These are phyloP conservation scores for Melanotus villosus DNA, from an alignment of 2,888 invertebrate genomes.

Conservation along the genomic window DNA sequence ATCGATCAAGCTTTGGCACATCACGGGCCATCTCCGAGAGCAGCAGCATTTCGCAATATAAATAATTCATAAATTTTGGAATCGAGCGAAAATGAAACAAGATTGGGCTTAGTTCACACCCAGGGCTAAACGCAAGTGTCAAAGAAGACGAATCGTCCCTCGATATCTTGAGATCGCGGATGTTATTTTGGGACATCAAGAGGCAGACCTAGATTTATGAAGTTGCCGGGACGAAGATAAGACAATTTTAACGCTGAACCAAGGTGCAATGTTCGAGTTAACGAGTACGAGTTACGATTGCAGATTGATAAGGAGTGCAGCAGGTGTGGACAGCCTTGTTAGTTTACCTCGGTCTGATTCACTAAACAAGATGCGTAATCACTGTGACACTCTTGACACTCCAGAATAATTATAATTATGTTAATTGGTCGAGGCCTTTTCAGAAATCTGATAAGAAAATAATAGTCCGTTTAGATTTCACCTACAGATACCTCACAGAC, in stretches of 20 bases:
- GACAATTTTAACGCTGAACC: slow-evolving; percentile 49
- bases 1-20: slow-evolving; percentile 19
- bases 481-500: not conserved
- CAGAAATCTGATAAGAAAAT: slow-evolving; percentile 36
- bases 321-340: slow-evolving; percentile 58
- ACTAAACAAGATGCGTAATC: slow-evolving; percentile 54
- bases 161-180: slow-evolving; percentile 57
- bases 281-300: slow-evolving; percentile 55
- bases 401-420: slow-evolving; percentile 58
- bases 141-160: slow-evolving; percentile 58
- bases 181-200: slow-evolving; percentile 53
- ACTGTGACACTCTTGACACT: slow-evolving; percentile 53
- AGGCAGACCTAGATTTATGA: slow-evolving; percentile 51
- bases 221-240: slow-evolving; percentile 50
- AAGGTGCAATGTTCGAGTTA: slow-evolving; percentile 52
- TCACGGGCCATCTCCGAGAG: not conserved
- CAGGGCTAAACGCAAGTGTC: slow-evolving; percentile 53
- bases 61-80: slow-evolving; percentile 42
- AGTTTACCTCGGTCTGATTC: slow-evolving; percentile 52
- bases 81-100: slow-evolving; percentile 25
- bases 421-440: slow-evolving; percentile 54
- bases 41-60: slow-evolving; percentile 26
- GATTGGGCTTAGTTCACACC: slow-evolving; percentile 30
- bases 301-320: slow-evolving; percentile 56
- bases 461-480: slow-evolving; percentile 25